phyloP scores from a whole-genome alignment of 1,140 invertebrate species.

The Zaprionus gabonicus region DNA sequence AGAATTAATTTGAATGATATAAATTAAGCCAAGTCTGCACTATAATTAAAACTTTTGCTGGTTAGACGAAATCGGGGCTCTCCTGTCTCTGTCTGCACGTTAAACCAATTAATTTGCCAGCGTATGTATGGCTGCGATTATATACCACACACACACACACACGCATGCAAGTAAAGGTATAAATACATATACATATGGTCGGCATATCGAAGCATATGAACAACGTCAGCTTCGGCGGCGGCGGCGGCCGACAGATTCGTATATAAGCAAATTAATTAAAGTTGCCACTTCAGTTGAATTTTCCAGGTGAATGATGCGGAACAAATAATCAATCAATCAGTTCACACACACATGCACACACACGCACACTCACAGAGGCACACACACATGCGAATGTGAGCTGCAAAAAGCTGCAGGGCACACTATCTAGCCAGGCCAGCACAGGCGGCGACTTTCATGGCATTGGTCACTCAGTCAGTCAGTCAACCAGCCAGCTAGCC shows the following conservation, averaged over 20 bases:
- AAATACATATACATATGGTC: not conserved
- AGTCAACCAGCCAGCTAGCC: constrained; percentile 32
- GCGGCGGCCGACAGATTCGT: constrained; percentile 43
- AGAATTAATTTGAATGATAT: constrained; percentile 14
- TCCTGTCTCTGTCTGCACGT: constrained; percentile 28
- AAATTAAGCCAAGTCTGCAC: not conserved
- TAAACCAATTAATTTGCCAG: constrained; percentile 58
- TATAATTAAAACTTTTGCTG: constrained; percentile 26
- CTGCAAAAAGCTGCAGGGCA: constrained; percentile 63
- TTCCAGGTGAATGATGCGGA: constrained; percentile 84
- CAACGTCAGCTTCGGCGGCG: constrained; percentile 40
- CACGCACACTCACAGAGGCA: constrained; percentile 5
- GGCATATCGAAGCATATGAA: constrained; percentile 7
- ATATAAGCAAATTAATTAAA: constrained; percentile 84
- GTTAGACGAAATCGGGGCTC: constrained; percentile 34
- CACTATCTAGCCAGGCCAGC: constrained; percentile 72
- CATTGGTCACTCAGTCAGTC: constrained; percentile 52
- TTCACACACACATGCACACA: constrained; percentile 50
- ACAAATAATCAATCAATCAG: constrained; percentile 84
- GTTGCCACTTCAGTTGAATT: constrained; percentile 84
- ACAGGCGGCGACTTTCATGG: constrained; percentile 67
- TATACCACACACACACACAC: constrained; percentile 15
- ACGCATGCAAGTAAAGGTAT: no score
- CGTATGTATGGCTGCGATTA: constrained; percentile 60
- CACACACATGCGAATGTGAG: constrained; percentile 13